A percentile compares a stretch with the other conserved stretches of the same genome.
These are phyloP conservation scores for Trichogramma pretiosum DNA, from an alignment of 1,140 invertebrate genomes.

Conservation along the genomic window DNA sequence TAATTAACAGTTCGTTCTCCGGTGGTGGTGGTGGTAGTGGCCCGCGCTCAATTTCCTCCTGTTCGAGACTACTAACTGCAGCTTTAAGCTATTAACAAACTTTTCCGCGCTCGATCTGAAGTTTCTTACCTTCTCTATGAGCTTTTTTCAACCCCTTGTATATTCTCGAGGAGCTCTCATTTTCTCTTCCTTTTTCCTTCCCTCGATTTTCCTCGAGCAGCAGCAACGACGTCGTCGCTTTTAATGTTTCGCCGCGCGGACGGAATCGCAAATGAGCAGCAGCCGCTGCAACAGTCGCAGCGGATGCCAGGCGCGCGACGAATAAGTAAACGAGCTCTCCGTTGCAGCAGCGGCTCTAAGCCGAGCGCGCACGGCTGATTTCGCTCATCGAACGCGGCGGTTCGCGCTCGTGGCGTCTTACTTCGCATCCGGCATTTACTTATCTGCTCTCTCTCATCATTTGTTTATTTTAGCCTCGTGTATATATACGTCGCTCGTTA, in stretches of 20 bases:
- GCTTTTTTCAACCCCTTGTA: too few relatives aligned
- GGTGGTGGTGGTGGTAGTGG: constrained; percentile 17
- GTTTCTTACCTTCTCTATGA: too few relatives aligned
- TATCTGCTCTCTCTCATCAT: neutral
- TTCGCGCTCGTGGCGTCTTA: constrained; percentile 13
- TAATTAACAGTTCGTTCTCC: constrained; percentile 49
- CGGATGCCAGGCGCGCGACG: constrained; percentile 2
- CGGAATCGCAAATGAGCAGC: constrained; percentile 14
- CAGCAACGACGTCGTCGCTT: too few relatives aligned
- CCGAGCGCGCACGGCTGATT: too few relatives aligned
- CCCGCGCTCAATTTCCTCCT: constrained; percentile 13
- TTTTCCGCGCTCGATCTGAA: too few relatives aligned
- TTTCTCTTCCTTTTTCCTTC: neutral
- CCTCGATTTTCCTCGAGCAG: neutral
- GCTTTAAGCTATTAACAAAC: too few relatives aligned
- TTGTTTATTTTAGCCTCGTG: too few relatives aligned
- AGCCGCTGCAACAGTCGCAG: too few relatives aligned
- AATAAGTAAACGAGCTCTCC: constrained; percentile 15
- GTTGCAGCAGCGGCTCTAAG: too few relatives aligned
- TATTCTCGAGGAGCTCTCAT: too few relatives aligned
- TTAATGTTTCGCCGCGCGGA: neutral
- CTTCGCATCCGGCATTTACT: constrained; percentile 3
- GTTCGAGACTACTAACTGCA: too few relatives aligned
- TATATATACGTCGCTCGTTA: too few relatives aligned
- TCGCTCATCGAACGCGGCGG: constrained; percentile 2